phyloP scores from a whole-genome alignment of 1,140 invertebrate genomes.

The Heliconius hewitsoni region DNA sequence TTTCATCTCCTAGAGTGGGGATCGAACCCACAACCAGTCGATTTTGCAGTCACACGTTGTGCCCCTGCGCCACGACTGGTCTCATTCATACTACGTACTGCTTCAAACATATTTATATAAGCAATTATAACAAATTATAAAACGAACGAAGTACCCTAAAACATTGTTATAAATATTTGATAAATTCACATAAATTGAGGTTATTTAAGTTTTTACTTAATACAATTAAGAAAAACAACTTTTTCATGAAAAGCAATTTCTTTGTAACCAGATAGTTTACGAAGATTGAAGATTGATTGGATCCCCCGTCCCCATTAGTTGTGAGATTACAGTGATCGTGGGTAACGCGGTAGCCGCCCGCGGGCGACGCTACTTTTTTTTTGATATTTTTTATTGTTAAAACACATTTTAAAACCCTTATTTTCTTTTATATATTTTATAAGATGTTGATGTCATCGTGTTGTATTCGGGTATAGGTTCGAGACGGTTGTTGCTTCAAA shows the following conservation, averaged over 20 bases:
- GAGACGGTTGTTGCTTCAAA: not conserved
- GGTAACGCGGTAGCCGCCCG: constrained; percentile 49
- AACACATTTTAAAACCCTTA: not conserved
- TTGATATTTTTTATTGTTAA: not conserved
- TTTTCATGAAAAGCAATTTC: not conserved
- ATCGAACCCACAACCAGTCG: no score
- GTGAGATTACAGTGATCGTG: constrained; percentile 48
- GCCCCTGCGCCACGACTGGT: no score
- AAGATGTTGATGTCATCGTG: not conserved
- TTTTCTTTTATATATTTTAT: not conserved
- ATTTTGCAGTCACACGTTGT: no score
- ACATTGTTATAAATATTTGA: no score
- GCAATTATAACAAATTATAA: no score
- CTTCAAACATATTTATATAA: no score
- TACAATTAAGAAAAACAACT: not conserved
- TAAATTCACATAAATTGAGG: no score
- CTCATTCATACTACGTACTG: no score
- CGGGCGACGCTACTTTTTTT: constrained; percentile 34
- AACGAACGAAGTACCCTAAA: no score
- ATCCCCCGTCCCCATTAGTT: constrained; percentile 25
- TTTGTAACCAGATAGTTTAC: not conserved
- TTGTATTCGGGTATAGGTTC: not conserved
- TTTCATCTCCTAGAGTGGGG: no score
- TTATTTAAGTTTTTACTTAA: not conserved
- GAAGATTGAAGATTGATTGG: constrained; percentile 30